Evolutionary conservation across 2,888 invertebrate genomes (phyloP), one percentile per base, ranked within the genome.

Genomic region (Parelbella ahira): DNA sequence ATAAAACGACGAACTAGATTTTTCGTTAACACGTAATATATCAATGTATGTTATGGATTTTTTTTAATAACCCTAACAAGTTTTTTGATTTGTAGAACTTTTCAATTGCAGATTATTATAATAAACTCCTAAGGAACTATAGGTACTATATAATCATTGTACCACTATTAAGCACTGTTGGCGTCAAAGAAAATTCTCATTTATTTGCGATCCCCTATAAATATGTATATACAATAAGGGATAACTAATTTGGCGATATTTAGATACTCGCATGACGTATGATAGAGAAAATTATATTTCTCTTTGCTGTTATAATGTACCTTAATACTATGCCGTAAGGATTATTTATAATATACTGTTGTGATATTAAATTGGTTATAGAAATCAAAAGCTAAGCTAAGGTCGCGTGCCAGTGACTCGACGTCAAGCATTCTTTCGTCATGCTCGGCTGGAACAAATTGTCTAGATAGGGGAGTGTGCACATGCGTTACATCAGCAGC

Each of bases 401-500:
- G 62, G 55, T 63, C 76, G 75, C 81, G 77, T 80, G 81, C 70
- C 75, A 56, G 59, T 61, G 75, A 76, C 72, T 77, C 77, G 77
- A 76, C 71, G 64, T 64, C 70, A 71, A 63, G 60, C 63, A 64
- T 60, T 57, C 65, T 78, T 86, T 84, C 74, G 87, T 64, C 66
- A 81, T 68, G 80, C 83, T 72, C 59, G 66, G 68, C 74, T 75
- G 81, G 76, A 86, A 86, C 87, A 63, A 87, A 87, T 84, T 75
- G 65, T 71, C 69, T 72, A 65, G 63, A 64, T 67, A 73, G 77
- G 72, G 66, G 62, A 55, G 53, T 47, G 43, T 52, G 34, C 39
- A 45, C 64, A 61, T 58, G 44, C 60, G 53, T 65, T 53, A 48
- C 32, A 41, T 37, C 49, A 39, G 58, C 47, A 24, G 7, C 11